A percentile compares a stretch with the other conserved stretches of the same genome.
phyloP scores from a whole-genome alignment of 2,888 invertebrate genomes.

The Chymomyza procnemis region DNA sequence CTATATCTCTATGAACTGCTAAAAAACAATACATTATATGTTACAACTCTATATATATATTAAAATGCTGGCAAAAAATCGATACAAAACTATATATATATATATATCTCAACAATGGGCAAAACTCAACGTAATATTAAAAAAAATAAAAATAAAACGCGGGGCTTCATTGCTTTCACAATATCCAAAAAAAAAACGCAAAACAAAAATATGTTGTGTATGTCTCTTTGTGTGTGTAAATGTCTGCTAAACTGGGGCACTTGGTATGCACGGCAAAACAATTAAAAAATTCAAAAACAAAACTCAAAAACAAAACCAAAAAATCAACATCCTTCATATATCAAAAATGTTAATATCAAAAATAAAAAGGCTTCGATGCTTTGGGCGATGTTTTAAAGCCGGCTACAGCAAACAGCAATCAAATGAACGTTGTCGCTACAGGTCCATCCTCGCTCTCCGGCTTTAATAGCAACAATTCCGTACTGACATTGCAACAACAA shows the following conservation, averaged over 20 bases:
- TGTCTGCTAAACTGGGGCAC: conserved; percentile 49
- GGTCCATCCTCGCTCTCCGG: conserved; percentile 65
- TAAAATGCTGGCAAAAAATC: conserved; percentile 31
- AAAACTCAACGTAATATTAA: conserved; percentile 29
- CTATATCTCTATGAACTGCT: conserved; percentile 25
- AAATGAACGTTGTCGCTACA: conserved; percentile 77
- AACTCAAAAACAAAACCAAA: conserved; percentile 30
- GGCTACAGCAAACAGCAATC: conserved; percentile 75
- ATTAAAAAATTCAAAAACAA: conserved; percentile 24
- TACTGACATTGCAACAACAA: conserved; percentile 59
- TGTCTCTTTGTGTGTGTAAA: conserved; percentile 65
- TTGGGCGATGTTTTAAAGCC: conserved; percentile 86
- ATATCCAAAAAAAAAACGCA: conserved; percentile 7
- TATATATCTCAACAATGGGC: conserved; percentile 27
- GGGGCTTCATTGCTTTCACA: conserved; percentile 59
- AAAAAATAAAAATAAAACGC: conserved; percentile 34
- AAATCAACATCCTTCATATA: conserved; percentile 30
- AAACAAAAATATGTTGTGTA: conserved; percentile 39
- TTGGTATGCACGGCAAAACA: conserved; percentile 45
- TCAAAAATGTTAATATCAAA: not conserved
- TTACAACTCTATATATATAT: conserved; percentile 21
- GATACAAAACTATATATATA: too few species aligned
- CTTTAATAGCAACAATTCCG: conserved; percentile 46
- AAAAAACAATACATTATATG: conserved; percentile 31
- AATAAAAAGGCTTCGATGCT: conserved; percentile 83